Base-by-base conservation (phyloP, 2,888 invertebrate species). In the Cylloceria caligata region DNA sequence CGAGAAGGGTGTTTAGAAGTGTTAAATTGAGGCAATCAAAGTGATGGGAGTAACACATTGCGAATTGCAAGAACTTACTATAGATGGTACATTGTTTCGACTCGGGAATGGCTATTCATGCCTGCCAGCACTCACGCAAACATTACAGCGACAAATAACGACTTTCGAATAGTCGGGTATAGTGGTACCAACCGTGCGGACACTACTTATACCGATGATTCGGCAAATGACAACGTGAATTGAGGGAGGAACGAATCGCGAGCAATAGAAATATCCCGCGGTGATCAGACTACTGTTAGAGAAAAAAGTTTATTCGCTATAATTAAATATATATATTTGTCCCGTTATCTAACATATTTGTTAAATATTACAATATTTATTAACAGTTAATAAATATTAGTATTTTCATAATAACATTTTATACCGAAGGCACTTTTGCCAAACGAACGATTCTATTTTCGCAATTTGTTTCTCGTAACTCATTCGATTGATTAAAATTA, bases 1-100 rank as follows among this genome's bases (percentile, higher is more conserved):
- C 42, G 80, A 75, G 71, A 67, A 39, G 57, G 57, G 76, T 72
- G 65, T 75, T 80, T 75, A 80, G 75, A 71, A 71, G 57, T 30
- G 71, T 76, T 76, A 55, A 69, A 76, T 75, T 45, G 69, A 30
- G 64, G 30, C 57, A 47, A 57, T 65, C 34, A 36, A 49, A 60
- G 62, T 47, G 16, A 47, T 34, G 57, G 57, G 67, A 19, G 39
- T 52, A 45, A 68, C 67, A 52, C 34, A 52, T 52, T 49, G 49
- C 76, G 47, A 27, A 30, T n/a, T n/a, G n/a, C n/a, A n/a, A n/a
- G n/a, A 45, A 55, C 34, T 36, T 24, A 71, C 45, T 47, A 73
- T 45, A 36, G 42, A 39, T 21, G 36, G 52, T 57, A 49, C 72
- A 68, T 81, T 77, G 77, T 81, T 72, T 36, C 67, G 62, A 55